phyloP scores from a whole-genome alignment of 2,797 vertebrate genomes.

The Avahi laniger region DNA sequence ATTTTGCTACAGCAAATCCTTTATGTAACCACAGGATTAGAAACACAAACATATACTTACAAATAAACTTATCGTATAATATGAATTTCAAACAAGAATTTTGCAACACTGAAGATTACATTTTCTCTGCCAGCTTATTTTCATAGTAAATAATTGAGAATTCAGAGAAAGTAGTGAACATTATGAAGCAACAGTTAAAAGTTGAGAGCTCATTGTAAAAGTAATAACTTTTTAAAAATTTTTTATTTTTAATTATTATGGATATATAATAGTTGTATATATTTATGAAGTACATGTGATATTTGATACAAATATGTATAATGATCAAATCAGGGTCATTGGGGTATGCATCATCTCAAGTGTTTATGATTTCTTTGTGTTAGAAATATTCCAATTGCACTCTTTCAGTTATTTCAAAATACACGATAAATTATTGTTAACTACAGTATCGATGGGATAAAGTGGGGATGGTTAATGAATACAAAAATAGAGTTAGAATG shows the following conservation, averaged over 20 bases:
- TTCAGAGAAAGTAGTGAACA: background rate
- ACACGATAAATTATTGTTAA: background rate
- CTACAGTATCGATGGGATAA: background rate
- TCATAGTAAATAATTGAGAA: background rate
- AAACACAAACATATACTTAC: background rate
- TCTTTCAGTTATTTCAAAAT: too few relatives aligned
- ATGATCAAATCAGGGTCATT: too few relatives aligned
- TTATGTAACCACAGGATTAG: background rate
- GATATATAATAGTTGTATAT: too few relatives aligned
- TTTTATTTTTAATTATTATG: too few relatives aligned
- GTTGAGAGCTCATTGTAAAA: too few relatives aligned
- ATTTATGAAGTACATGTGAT: too few relatives aligned
- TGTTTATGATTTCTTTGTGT: too few relatives aligned
- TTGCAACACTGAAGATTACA: background rate
- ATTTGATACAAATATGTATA: too few relatives aligned
- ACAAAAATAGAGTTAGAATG: background rate
- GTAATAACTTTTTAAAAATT: too few relatives aligned
- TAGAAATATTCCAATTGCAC: too few relatives aligned
- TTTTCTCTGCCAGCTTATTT: background rate
- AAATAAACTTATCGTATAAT: background rate
- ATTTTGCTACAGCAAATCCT: background rate
- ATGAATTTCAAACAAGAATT: background rate
- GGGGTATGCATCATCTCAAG: too few relatives aligned
- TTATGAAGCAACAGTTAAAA: background rate
- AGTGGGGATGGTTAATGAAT: background rate